Base-by-base conservation (phyloP, 2,888 invertebrate species). In the Bhutanitis thaidina region DNA sequence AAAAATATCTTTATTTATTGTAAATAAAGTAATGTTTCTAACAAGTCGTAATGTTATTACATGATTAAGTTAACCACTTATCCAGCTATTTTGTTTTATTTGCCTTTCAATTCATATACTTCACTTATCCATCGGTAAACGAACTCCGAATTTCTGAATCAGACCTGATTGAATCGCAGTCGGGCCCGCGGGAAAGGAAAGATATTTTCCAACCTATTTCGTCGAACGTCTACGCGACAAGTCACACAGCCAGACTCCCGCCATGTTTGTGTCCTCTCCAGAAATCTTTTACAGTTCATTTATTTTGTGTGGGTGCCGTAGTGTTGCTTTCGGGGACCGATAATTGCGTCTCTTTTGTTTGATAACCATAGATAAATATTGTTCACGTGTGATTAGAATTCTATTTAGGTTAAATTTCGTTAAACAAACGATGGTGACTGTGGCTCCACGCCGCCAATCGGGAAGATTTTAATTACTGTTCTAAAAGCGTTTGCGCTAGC, bases 141-240 rank as follows among this genome's bases (percentile, higher is more conserved):
- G 82, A 84, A 87, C 86, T 83, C 80, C 81, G 71, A 86, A 85
- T 82, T 81, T 81, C 78, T 83, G 85, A 85, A 86, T 86, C 80
- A 76, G 77, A 77, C 72, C 80, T 85, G 87, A 89, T 89, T 89
- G 88, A 86, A 87, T 86, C 84, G 76, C 73, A 78, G 75, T 68
- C 71, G 70, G 71, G 82, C 87, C 85, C 82, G 69, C 71, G 85
- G 85, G 85, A 81, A 78, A 71, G 70, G 74, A 79, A 80, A 79
- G 80, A 82, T 84, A 84, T 86, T 87, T 87, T 83, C 85, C 86
- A 74, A 83, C 77, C 83, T 85, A 85, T 87, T 85, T 84, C 77
- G 76, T 83, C 74, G 68, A 71, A 67, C 75, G 74, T 77, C 74
- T 67, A 64, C 62, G 52, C 59, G 58, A 56, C 74, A 74, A 71